Base-by-base conservation (phyloP, 1,140 invertebrate genomes). In the Tribolium castaneum region DNA sequence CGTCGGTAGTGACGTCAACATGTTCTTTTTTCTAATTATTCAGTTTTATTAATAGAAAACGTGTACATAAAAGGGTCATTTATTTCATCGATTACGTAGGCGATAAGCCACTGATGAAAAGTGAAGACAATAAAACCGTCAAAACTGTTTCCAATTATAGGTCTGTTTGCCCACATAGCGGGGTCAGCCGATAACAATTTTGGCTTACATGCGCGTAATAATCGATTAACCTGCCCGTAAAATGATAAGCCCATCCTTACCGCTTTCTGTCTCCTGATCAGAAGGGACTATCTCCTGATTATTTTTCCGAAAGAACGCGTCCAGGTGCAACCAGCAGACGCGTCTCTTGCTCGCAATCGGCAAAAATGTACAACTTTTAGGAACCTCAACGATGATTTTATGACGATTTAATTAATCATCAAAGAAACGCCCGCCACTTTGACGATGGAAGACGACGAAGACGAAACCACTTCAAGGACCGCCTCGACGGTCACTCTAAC, bases 371-470 rank as follows among this genome's bases (percentile, higher is more conserved):
- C 22, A 59, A 59, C 25, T 59, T 59, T 22, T 22, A 25, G 54
- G 14, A 66, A 30, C n/a, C 4, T 19, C 39, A 9, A 35, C 30
- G 30, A 73, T 13, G 16, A 25, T 59, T 72, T 78, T 62, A 78
- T 72, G 66, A 78, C 62, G 66, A n/a, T 52, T 51, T 30, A 22
- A 30, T 6, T 22, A 54, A n/a, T 30, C 6, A 30, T 30, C 25
- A 30, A 45, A 45, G 25, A 12, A 35, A 49, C 3, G 78, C 51
- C 7, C 66, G 12, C 54, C 14, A 45, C n/a, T 45, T 10, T 45
- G 19, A 88, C 86, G 82, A 90, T 90, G 90, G 90, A 91, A 82
- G 89, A 90, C 75, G 90, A 91, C 79, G 90, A 91, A 45, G 89
- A 90, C 77, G 88, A 83, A 72, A 86, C 80, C 70, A 82, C 81